These are phyloP conservation scores for Porites evermanni DNA, from an alignment of 92 coral and sea anemone species.

Conservation along the genomic window DNA sequence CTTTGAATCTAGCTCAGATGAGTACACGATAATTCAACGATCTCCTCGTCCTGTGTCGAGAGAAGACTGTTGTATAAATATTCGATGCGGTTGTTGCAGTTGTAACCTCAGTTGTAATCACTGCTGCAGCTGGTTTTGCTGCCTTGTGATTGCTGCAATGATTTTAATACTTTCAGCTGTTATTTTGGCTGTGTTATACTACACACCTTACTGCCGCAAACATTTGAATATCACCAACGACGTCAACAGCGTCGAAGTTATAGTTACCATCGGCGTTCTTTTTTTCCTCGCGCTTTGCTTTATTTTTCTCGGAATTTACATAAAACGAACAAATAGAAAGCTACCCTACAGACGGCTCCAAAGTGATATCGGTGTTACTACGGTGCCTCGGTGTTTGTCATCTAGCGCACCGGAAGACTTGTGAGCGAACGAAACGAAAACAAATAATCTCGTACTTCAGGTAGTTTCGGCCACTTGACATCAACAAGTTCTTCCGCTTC, in stretches of 20 bases:
- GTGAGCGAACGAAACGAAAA: neutral
- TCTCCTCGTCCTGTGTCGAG: neutral
- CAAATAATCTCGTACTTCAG: neutral
- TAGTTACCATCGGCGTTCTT: slow-evolving; percentile 29
- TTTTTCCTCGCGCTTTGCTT: slow-evolving; percentile 4
- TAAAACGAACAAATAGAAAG: neutral
- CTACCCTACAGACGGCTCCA: neutral
- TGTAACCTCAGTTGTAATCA: slow-evolving; percentile 25
- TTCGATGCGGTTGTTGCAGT: slow-evolving; percentile 11
- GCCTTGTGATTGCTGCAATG: neutral
- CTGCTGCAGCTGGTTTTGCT: neutral
- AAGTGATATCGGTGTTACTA: too few species aligned
- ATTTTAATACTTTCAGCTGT: neutral
- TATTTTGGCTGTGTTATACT: neutral
- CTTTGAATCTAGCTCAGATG: slow-evolving; percentile 11
- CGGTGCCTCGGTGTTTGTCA: neutral
- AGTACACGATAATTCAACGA: neutral
- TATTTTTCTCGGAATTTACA: slow-evolving; percentile 6
- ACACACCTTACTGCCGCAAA: neutral
- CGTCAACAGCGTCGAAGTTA: slow-evolving; percentile 37
- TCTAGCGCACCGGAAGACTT: neutral
- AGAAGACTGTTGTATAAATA: slow-evolving; percentile 1
- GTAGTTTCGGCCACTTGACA: slow-evolving; percentile 17
- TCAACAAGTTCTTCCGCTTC: slow-evolving; percentile 4
- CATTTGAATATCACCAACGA: neutral